Evolutionary conservation across 2,888 invertebrate species (phyloP), one percentile per base, ranked within the genome.

Genomic region (Chloroclystis v-ata): DNA sequence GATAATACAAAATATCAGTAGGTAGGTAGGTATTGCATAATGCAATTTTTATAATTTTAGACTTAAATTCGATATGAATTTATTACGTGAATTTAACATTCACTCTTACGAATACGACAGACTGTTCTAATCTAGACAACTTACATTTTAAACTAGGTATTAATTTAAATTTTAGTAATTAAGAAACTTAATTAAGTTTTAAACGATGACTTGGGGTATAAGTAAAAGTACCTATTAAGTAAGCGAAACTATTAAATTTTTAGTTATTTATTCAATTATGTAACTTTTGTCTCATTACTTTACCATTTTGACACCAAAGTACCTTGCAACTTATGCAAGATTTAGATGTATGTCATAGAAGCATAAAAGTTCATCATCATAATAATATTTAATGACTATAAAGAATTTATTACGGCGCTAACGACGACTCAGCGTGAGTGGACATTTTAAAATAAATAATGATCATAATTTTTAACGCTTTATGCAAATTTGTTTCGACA

Each of bases 291-390:
- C 28, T 39, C n/a, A 13, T 33, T 39, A 14, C n/a, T 28, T 35
- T 32, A 43, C n/a, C 13, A 41, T 32, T 42, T 33, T 39, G 41
- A 42, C 37, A 43, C 47, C 47, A 47, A 47, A 47, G 47, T 43
- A 8, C 33, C 7, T 28, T 33, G 32, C 26, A 37, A 26, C 9
- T 26, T 40, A 37, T 35, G 40, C 28, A 46, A 45, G 13, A 9
- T 16, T 40, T 40, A 29, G 29, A 42, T 42, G 33, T 43, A 14
- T 28, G 28, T 35, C 28, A 35, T 12, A 16, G 32, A 7, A n/a
- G 12, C 35, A 10, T 14, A 20, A 11, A 32, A 35, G 29, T 43
- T 44, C 39, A 43, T 20, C 29, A 30, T 28, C 13, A 28, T n/a
- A n/a, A n/a, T n/a, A n/a, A n/a, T n/a, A n/a, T 42, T 12, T 42